Evolutionary conservation across 2,113 vertebrate species (phyloP).

Genomic region (Oceanites oceanicus): DNA sequence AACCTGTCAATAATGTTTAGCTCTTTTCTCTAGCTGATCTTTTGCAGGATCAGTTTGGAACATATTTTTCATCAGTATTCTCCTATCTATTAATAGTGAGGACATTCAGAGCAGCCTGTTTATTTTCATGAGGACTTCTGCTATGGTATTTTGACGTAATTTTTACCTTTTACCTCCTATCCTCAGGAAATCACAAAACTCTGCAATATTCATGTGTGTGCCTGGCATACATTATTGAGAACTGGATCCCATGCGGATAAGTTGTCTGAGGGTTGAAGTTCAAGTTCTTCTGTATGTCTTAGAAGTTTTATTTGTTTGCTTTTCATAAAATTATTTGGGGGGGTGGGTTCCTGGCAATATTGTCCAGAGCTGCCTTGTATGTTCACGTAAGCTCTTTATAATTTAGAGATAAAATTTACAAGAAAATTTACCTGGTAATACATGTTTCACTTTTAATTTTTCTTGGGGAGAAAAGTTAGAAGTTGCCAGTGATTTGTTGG

Average conservation of each 20-base stretch:
- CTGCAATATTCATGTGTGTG: not conserved
- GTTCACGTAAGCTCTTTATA: not conserved
- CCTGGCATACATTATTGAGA: not conserved
- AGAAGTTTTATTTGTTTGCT: not conserved
- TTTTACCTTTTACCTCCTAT: not conserved
- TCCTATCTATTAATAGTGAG: not conserved
- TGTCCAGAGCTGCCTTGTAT: not conserved
- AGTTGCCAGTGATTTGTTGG: not conserved
- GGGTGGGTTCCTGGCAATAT: not conserved
- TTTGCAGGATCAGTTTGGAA: not conserved
- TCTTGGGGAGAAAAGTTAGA: not conserved
- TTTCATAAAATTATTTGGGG: not conserved
- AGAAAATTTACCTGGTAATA: not conserved
- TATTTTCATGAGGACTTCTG: not conserved
- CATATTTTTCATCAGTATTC: not conserved
- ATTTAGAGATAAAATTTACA: no score
- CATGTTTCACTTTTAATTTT: not conserved
- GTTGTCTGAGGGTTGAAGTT: not conserved
- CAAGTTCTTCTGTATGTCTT: not conserved
- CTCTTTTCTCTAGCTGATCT: not conserved
- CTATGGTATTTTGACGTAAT: not conserved
- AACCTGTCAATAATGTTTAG: not conserved
- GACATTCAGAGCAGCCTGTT: not conserved
- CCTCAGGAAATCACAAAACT: not conserved
- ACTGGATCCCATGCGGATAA: not conserved